Evolutionary conservation across 2,113 vertebrate genomes (phyloP).

Genomic region (Corythoichthys haematopterus): DNA sequence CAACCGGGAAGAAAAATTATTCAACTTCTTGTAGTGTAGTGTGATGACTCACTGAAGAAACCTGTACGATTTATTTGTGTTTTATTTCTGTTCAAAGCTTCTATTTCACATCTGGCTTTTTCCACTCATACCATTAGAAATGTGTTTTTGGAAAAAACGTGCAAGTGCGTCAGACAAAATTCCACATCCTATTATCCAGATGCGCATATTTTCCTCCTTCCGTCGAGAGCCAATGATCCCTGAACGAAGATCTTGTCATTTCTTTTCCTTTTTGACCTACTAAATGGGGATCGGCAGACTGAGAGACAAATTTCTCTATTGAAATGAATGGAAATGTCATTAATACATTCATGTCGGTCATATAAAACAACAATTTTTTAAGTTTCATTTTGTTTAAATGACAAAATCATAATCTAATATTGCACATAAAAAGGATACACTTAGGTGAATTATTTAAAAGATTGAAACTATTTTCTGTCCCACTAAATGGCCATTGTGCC

Average conservation of each 20-base stretch:
- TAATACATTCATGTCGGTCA: no score
- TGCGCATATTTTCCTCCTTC: conserved; percentile 13
- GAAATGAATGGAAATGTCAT: no score
- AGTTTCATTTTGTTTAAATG: no score
- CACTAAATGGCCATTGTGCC: no score
- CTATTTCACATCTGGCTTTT: not conserved
- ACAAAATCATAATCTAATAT: no score
- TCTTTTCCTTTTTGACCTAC: not conserved
- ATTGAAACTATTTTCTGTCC: no score
- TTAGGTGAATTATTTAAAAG: no score
- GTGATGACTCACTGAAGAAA: not conserved
- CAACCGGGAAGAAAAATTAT: no score
- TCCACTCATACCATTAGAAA: not conserved
- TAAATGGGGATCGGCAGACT: not conserved
- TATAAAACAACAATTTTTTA: no score
- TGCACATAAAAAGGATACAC: no score
- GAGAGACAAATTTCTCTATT: not conserved
- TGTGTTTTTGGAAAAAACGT: conserved; percentile 5
- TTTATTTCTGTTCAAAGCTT: not conserved
- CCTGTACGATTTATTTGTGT: no score
- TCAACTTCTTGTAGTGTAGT: no score
- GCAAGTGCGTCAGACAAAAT: conserved; percentile 6
- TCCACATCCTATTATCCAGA: conserved; percentile 8
- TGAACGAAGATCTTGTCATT: conserved; percentile 13
- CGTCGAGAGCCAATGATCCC: not conserved